These are phyloP conservation scores for Mystacornis crossleyi DNA, from an alignment of 2,113 vertebrate genomes.

Conservation along the genomic window DNA sequence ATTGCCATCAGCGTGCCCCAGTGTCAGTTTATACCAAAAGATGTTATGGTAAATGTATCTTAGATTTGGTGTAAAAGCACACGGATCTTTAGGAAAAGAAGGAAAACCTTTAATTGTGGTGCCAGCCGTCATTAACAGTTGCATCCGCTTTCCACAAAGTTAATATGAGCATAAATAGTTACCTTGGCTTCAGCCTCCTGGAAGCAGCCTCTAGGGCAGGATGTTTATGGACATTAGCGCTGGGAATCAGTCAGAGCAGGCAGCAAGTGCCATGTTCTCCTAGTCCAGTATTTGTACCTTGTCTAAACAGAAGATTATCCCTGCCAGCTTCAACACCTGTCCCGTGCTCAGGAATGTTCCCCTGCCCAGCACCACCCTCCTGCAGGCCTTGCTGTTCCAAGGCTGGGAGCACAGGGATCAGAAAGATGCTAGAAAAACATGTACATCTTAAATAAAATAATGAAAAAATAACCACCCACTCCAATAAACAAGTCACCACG, in stretches of 20 bases:
- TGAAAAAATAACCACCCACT: neutral
- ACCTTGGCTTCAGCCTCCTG: neutral
- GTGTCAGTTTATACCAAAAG: neutral
- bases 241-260: neutral
- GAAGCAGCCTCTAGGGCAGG: neutral
- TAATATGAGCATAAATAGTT: neutral
- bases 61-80: neutral
- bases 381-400: neutral
- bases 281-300: neutral
- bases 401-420: neutral
- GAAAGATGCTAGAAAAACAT: neutral
- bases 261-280: neutral
- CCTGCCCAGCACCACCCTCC: neutral
- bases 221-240: neutral
- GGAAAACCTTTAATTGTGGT: neutral
- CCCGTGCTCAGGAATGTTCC: neutral
- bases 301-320: neutral
- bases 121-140: neutral
- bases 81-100: neutral
- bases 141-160: neutral
- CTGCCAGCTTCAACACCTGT: neutral
- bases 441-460: neutral
- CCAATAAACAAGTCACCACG: neutral
- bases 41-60: neutral
- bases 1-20: neutral